Evolutionary conservation across 1,140 invertebrate species (phyloP), one percentile per base, ranked within the genome.

Genomic region (Elysia chlorotica): DNA sequence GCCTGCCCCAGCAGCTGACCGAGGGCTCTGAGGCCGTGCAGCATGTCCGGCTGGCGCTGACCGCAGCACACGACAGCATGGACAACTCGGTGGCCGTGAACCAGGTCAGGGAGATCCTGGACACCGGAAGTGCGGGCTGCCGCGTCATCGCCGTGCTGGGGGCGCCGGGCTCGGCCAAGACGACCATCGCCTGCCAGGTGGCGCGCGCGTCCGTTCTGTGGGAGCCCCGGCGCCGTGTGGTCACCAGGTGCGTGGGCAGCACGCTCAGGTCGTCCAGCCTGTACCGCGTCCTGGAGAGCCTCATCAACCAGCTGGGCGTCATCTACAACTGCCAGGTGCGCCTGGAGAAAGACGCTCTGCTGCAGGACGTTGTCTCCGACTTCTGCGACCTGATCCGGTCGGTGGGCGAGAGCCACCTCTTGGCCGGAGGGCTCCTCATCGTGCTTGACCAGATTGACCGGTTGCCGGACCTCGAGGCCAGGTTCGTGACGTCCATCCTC

Each of bases 381-480:
- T 76, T 76, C 56, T 62, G 71, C 33, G 35, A 48, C 5, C 23
- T 65, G 4, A 61, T 78, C 6, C 61, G 72, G 17, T 30, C 65
- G 1, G 54, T 61, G 14, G 65, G 67, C 31, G 76, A 62, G 14
- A 70, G 72, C 21, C 48, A 53, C 0, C 25, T 28, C 14, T n/a
- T 48, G 5, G 36, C 41, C n/a, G 73, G 76, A 14, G 54, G 56
- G 3, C 37, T 78, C 0, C 66, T 75, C 23, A 25, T 78, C 3
- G 37, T 78, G 4, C 33, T 78, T 23, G 77, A 78, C 54, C 66
- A 66, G 5, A 30, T 78, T 17, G 77, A 76, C 23, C 66, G 36
- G 23, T 54, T 75, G 0, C 65, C 53, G 5, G 73, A 69, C 19
- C 30, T 77, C 28, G 59, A 62, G 17, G 41, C 71, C 10, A 71